phyloP scores from a whole-genome alignment of 2,888 invertebrate species.

The Galeopsomyia nigrocyanea region DNA sequence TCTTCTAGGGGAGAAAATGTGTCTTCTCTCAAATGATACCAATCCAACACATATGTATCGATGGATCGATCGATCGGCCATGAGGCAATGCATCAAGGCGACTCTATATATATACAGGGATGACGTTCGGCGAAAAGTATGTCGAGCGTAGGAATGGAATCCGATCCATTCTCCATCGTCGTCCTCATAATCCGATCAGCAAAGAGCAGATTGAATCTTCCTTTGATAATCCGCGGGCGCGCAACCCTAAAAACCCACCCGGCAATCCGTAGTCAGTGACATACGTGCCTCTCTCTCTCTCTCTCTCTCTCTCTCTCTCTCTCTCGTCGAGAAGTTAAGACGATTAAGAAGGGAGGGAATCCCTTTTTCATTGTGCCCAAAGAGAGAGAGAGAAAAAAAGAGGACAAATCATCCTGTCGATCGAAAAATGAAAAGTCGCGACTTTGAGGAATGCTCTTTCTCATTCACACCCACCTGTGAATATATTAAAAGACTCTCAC shows the following conservation, averaged over 20 bases:
- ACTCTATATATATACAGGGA: neutral
- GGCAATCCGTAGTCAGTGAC: conserved; percentile 46
- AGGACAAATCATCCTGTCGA: too few species aligned
- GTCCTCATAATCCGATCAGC: conserved; percentile 50
- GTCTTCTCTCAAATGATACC: too few species aligned
- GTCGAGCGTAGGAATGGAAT: conserved; percentile 20
- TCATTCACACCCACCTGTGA: too few species aligned
- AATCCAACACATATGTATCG: too few species aligned
- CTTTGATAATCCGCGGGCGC: conserved; percentile 47
- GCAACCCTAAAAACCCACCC: conserved; percentile 40
- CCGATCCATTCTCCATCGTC: conserved; percentile 30
- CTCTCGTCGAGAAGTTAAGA: neutral
- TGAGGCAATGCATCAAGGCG: conserved; percentile 19
- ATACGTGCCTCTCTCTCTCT: conserved; percentile 45
- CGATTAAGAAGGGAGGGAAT: neutral
- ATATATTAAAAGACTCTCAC: too few species aligned
- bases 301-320: conserved; percentile 47
- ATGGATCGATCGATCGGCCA: too few species aligned
- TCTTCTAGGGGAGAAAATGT: too few species aligned
- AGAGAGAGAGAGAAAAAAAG: too few species aligned
- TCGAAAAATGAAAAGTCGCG: too few species aligned
- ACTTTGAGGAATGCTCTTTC: too few species aligned
- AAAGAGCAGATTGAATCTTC: conserved; percentile 52
- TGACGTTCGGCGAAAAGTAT: conserved; percentile 42
- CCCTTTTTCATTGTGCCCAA: neutral